phyloP scores from a whole-genome alignment of 2,113 vertebrate genomes.

The Phylloscopus trochilus region DNA sequence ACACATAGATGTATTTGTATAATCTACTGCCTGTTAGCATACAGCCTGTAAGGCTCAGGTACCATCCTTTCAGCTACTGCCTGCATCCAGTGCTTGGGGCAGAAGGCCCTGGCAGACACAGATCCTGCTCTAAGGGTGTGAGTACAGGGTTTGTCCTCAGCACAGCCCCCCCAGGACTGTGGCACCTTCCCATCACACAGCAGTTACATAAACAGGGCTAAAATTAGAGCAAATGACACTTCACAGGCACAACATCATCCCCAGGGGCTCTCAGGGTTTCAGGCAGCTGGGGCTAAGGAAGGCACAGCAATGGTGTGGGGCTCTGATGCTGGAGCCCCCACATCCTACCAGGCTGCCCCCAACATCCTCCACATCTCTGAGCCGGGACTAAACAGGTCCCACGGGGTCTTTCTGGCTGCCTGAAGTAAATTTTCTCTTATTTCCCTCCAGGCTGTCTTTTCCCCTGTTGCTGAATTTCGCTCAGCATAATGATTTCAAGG shows the following conservation, averaged over 20 bases:
- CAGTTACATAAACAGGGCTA: not conserved
- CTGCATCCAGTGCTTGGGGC: not conserved
- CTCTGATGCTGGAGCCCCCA: not conserved
- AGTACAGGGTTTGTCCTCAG: not conserved
- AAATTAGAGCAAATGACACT: not conserved
- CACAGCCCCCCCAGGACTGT: not conserved
- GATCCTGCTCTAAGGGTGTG: not conserved
- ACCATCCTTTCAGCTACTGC: not conserved
- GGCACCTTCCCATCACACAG: not conserved
- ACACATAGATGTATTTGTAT: not conserved
- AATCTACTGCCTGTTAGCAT: not conserved
- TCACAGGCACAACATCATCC: not conserved
- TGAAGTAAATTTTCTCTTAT: constrained; percentile 11
- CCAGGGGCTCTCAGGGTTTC: not conserved
- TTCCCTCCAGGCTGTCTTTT: constrained; percentile 13
- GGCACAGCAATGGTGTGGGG: not conserved
- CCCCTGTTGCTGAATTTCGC: not conserved
- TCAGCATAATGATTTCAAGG: constrained; percentile 23
- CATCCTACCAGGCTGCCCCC: not conserved
- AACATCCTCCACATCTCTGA: not conserved
- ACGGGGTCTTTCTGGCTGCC: not conserved
- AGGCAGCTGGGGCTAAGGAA: not conserved
- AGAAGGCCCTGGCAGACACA: not conserved
- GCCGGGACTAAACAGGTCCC: not conserved
- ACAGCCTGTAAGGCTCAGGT: not conserved